phyloP scores from a whole-genome alignment of 2,888 invertebrate species.

The Cheilosia grossa region DNA sequence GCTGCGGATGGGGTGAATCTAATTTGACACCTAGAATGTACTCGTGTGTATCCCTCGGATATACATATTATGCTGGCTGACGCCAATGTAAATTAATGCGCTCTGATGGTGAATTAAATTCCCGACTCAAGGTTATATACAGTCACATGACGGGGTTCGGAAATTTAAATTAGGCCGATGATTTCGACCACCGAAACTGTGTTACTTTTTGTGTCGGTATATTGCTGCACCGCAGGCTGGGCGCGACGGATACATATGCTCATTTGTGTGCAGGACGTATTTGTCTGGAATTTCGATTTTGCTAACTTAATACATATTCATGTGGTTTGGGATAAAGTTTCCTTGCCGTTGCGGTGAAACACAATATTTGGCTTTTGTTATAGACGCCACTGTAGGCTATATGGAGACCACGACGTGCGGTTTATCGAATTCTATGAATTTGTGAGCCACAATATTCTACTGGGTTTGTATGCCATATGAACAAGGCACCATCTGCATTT shows the following conservation, averaged over 20 bases:
- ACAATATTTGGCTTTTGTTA: no score
- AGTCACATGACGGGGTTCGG: slow-evolving; percentile 7
- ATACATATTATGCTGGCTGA: slow-evolving; percentile 19
- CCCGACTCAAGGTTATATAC: slow-evolving; percentile 19
- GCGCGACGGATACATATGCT: neutral
- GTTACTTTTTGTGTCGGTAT: neutral
- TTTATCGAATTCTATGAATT: no score
- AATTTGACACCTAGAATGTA: slow-evolving; percentile 16
- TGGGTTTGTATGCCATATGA: no score
- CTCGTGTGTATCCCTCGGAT: slow-evolving; percentile 10
- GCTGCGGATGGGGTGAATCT: slow-evolving; percentile 12
- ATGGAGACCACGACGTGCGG: no score
- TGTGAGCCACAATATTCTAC: no score
- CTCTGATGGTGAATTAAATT: slow-evolving; percentile 36
- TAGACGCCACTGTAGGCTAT: no score
- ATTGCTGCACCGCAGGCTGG: neutral
- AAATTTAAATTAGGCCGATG: slow-evolving; percentile 39
- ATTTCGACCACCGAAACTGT: slow-evolving; percentile 12
- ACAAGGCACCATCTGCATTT: no score
- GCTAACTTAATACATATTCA: neutral
- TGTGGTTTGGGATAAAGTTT: no score
- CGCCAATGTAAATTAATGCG: slow-evolving; percentile 37
- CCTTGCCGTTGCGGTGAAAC: no score
- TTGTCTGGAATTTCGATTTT: neutral
- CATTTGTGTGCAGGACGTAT: neutral